These are phyloP conservation scores for Poicephalus gulielmi DNA, from an alignment of 2,113 vertebrate species.

Conservation along the genomic window DNA sequence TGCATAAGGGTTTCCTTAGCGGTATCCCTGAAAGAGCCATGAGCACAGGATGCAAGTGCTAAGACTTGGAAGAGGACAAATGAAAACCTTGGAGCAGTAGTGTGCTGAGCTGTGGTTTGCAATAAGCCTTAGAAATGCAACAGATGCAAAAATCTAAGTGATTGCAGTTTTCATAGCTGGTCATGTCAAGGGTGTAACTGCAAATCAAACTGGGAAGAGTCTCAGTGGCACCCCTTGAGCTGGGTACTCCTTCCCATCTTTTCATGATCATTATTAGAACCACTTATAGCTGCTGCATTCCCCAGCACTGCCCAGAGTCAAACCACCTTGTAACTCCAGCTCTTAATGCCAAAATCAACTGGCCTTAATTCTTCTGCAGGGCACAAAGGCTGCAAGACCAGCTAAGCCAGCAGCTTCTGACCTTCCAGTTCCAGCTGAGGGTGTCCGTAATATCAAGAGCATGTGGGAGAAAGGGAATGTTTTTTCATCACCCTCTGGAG, in stretches of 20 bases:
- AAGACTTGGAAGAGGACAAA: neutral
- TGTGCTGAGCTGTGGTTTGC: neutral
- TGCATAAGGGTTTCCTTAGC: neutral
- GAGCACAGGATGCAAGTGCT: neutral
- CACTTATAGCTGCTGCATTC: neutral
- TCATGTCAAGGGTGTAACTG: neutral
- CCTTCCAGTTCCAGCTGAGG: slow-evolving; percentile 87
- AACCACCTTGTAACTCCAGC: neutral
- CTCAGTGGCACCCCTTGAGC: neutral
- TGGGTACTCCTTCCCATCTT: neutral
- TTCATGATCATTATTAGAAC: neutral
- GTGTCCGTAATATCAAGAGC: slow-evolving; percentile 95
- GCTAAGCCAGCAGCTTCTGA: slow-evolving; percentile 83
- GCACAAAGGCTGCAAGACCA: slow-evolving; percentile 83
- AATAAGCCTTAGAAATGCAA: neutral
- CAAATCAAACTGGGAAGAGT: neutral
- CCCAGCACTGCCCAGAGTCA: neutral
- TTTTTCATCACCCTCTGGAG: slow-evolving; percentile 80
- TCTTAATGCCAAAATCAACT: neutral
- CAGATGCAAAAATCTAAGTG: neutral
- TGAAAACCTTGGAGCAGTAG: neutral
- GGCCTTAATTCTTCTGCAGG: slow-evolving; percentile 67
- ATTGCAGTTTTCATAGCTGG: neutral
- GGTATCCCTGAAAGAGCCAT: neutral
- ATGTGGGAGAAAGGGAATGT: slow-evolving; percentile 98